Percentiles rank a stretch among this genome's conserved stretches.
Evolutionary conservation across 2,888 invertebrate species (phyloP).

Genomic region (Cactoblastis cactorum): DNA sequence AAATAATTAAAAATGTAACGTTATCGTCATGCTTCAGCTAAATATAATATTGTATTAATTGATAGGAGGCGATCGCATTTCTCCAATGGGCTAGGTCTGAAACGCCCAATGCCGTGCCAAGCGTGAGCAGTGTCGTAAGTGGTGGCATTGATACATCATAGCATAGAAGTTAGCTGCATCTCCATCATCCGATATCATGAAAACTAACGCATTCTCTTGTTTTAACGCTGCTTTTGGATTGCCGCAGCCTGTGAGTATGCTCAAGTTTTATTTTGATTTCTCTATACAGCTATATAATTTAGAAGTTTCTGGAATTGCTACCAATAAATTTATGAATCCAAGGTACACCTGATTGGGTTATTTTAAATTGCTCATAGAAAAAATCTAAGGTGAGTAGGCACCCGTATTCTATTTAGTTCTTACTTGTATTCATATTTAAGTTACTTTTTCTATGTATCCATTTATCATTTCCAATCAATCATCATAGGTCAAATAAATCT

Average conservation of each 20-base stretch:
- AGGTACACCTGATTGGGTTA: too few species aligned
- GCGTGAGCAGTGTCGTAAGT: constrained; percentile 76
- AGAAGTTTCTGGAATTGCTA: too few species aligned
- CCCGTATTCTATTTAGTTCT: too few species aligned
- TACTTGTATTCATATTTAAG: too few species aligned
- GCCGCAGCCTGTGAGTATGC: constrained; percentile 75
- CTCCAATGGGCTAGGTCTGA: constrained; percentile 67
- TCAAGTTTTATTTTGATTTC: constrained; percentile 9
- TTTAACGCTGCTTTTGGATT: constrained; percentile 73
- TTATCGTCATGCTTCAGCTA: constrained; percentile 55
- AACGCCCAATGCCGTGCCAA: constrained; percentile 62
- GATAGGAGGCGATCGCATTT: constrained; percentile 74
- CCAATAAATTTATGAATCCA: too few species aligned
- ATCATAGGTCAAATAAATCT: too few species aligned
- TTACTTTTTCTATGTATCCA: too few species aligned
- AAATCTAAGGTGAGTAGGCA: too few species aligned
- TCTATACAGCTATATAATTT: background rate
- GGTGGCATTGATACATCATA: constrained; percentile 52
- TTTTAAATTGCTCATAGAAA: too few species aligned
- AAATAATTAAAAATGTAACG: constrained; percentile 9
- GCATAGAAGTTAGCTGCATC: constrained; percentile 40
- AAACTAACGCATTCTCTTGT: constrained; percentile 71
- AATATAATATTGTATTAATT: constrained; percentile 51
- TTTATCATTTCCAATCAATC: too few species aligned
- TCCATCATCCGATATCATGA: constrained; percentile 58